phyloP scores from a whole-genome alignment of 2,113 vertebrate genomes.

The Chlorocebus sabaeus region DNA sequence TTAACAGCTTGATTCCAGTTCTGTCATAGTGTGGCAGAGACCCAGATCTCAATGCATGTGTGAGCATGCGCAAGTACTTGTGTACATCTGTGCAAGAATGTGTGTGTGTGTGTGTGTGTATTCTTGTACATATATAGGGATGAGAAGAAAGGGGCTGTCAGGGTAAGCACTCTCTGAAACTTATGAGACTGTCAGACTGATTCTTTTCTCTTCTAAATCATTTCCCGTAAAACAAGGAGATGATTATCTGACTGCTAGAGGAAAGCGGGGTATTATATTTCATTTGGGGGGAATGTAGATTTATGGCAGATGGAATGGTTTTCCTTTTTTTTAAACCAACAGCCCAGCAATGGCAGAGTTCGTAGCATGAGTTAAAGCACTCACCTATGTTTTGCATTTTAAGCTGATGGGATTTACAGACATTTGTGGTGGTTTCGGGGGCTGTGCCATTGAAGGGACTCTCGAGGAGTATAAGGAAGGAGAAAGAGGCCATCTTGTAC shows the following conservation, averaged over 20 bases:
- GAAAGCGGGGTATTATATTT: constrained; percentile 70
- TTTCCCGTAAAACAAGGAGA: constrained; percentile 74
- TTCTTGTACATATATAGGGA: not conserved
- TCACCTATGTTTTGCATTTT: constrained; percentile 53
- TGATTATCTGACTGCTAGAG: constrained; percentile 75
- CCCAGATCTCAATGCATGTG: not conserved
- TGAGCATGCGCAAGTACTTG: not conserved
- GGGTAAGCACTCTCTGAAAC: constrained; percentile 56
- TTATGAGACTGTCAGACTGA: constrained; percentile 43
- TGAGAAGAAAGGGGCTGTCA: constrained; percentile 43
- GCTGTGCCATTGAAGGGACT: not conserved
- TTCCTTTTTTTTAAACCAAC: constrained; percentile 59
- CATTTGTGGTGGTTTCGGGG: constrained; percentile 17
- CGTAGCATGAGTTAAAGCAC: constrained; percentile 23
- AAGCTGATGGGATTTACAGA: constrained; percentile 43
- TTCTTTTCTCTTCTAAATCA: constrained; percentile 76
- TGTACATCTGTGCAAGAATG: not conserved
- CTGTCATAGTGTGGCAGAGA: not conserved
- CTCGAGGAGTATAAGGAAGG: not conserved
- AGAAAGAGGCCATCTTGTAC: not conserved
- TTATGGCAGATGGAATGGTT: constrained; percentile 62
- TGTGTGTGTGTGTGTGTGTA: not conserved
- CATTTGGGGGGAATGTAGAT: constrained; percentile 72
- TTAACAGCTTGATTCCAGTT: not conserved
- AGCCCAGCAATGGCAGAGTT: constrained; percentile 56